Evolutionary conservation across 1,140 invertebrate species (phyloP).

Genomic region (Maconellicoccus hirsutus): DNA sequence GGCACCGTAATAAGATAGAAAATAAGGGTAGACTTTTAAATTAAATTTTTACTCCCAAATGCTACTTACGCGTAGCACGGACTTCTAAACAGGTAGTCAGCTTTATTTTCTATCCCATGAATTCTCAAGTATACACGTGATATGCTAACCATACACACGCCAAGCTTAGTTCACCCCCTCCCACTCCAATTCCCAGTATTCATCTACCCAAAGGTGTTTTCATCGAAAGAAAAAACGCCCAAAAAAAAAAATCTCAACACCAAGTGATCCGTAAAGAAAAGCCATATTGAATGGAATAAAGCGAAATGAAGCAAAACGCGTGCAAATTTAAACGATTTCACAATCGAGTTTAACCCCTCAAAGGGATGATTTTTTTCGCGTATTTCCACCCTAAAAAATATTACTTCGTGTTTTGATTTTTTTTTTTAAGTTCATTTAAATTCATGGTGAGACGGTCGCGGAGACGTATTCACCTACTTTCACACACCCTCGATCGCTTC

Average conservation of each 20-base stretch:
- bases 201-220: no score
- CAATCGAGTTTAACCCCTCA: background rate
- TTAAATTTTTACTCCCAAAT: background rate
- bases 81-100: no score
- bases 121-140: no score
- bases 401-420: background rate
- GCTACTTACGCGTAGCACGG: no score
- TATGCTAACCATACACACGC: no score
- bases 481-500: background rate
- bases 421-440: conserved; percentile 1
- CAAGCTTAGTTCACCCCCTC: no score
- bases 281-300: background rate
- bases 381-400: background rate
- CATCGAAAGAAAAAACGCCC: no score
- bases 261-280: background rate
- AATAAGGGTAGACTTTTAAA: background rate
- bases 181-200: no score
- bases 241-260: background rate
- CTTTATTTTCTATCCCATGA: no score
- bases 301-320: conserved; percentile 2
- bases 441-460: background rate
- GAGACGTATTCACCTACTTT: conserved; percentile 3
- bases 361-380: background rate
- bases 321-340: conserved; percentile 9
- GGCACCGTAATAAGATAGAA: background rate